Conservation (phyloP, 2,113 vertebrate species). For the Scomber colias region DNA sequence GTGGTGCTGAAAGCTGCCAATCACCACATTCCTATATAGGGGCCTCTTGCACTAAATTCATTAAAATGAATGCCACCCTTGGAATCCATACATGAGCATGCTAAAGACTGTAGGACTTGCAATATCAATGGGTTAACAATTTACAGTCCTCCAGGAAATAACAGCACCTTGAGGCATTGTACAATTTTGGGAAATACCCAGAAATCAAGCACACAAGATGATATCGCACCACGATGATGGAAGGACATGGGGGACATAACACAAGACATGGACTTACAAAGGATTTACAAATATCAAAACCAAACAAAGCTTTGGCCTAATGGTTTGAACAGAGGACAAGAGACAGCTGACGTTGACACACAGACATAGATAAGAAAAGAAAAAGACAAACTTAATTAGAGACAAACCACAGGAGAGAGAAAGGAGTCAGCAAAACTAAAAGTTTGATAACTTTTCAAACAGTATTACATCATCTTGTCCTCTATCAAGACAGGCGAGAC, state of each 20-base stretch:
- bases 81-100: too few species aligned
- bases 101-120: too few species aligned
- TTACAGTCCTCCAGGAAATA: too few species aligned
- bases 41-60: too few species aligned
- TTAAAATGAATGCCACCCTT: too few species aligned
- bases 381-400: background rate
- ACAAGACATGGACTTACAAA: background rate
- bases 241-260: background rate
- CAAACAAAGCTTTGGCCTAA: background rate
- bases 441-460: background rate
- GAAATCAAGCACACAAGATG: background rate
- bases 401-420: background rate
- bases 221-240: background rate
- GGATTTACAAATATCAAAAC: background rate
- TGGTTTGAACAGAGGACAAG: background rate
- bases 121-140: too few species aligned
- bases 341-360: background rate
- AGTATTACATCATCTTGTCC: slow-evolving; percentile 22
- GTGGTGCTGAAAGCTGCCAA: slow-evolving; percentile 8
- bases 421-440: background rate
- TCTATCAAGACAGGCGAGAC: slow-evolving; percentile 17
- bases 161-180: too few species aligned
- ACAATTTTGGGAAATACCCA: background rate
- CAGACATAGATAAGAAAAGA: background rate
- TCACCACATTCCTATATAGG: background rate